Evolutionary conservation across 2,888 invertebrate genomes (phyloP), one percentile per base, ranked within the genome.

Genomic region (Trachelus iudaicus): DNA sequence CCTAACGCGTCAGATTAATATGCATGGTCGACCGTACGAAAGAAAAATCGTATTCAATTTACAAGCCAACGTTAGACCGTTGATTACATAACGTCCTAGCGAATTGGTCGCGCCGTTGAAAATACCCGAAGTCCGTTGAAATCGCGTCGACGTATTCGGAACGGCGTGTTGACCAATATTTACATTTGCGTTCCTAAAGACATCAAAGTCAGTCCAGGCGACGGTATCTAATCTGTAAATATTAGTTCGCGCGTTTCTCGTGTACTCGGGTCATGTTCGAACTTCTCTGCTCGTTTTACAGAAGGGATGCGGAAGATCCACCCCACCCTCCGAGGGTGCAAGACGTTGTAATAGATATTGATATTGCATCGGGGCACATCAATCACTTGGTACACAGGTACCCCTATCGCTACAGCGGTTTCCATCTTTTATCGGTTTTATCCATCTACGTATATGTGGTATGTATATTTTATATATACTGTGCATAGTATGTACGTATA

Each of bases 41-140:
- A 87, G 1, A 12, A 12, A 12, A 87, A 88, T 88, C 85, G 86
- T 86, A 88, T 88, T 87, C 85, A 84, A 85, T 85, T 85, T 83
- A 85, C 81, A 85, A 87, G 4, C 4, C 15, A 40, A 15, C 15
- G 0, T 40, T 40, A 40, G 12, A 40, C 15, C 40, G 15, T 15
- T 15, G 4, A 15, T 40, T 40, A 15, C 40, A 15, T 23, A 6
- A 6, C 40, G 40, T 15, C 15, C 4, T 6, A 6, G 2, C 23
- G 15, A 23, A 15, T 40, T 9, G 0, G 40, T 40, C 40, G 40
- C 40, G 1, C 6, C 15, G 6, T 40, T 23, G 40, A 40, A 40
- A 40, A 40, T 40, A 40, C 4, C 6, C 40, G 2, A 40, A 0
- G 15, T 23, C 40, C 56, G 23, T 23, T 56, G 23, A 40, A 56